Evolutionary conservation across 2,888 invertebrate genomes (phyloP).

Genomic region (Pseudoips prasinana): DNA sequence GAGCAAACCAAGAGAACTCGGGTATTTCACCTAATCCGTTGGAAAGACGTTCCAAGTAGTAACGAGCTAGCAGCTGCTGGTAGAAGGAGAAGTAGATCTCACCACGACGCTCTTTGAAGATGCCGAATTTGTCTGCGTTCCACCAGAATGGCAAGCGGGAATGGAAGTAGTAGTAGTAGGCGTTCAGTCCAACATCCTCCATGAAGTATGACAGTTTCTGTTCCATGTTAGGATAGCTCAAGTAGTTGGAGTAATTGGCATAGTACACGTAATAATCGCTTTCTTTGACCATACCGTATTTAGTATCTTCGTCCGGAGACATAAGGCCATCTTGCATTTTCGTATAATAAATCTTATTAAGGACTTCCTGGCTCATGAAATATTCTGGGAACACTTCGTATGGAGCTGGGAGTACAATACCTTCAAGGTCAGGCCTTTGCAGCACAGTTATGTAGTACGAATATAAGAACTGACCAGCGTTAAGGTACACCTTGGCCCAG

Average conservation of each 20-base stretch:
- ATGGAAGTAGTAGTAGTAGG: conserved; percentile 85
- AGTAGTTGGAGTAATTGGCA: conserved; percentile 81
- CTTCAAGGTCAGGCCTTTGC: conserved; percentile 81
- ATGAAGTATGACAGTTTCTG: conserved; percentile 85
- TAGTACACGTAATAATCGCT: conserved; percentile 72
- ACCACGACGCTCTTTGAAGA: conserved; percentile 82
- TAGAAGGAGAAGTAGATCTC: conserved; percentile 85
- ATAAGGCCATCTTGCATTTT: conserved; percentile 62
- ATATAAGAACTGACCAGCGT: conserved; percentile 84
- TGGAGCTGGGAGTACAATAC: conserved; percentile 84
- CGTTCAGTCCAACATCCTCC: conserved; percentile 86
- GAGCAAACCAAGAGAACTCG: conserved; percentile 84
- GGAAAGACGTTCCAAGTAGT: conserved; percentile 86
- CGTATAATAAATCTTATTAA: conserved; percentile 63
- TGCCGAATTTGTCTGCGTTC: conserved; percentile 70
- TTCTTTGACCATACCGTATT: conserved; percentile 64
- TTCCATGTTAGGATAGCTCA: conserved; percentile 78
- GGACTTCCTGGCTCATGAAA: conserved; percentile 82
- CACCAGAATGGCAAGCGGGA: conserved; percentile 84
- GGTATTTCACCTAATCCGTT: conserved; percentile 84
- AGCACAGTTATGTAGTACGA: conserved; percentile 81
- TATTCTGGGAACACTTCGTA: conserved; percentile 86
- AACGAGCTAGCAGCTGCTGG: conserved; percentile 86
- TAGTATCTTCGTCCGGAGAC: conserved; percentile 48
- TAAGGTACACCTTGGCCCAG: conserved; percentile 80